These are phyloP conservation scores for Polylopha cassiicola DNA, from an alignment of 2,888 invertebrate genomes.

Conservation along the genomic window DNA sequence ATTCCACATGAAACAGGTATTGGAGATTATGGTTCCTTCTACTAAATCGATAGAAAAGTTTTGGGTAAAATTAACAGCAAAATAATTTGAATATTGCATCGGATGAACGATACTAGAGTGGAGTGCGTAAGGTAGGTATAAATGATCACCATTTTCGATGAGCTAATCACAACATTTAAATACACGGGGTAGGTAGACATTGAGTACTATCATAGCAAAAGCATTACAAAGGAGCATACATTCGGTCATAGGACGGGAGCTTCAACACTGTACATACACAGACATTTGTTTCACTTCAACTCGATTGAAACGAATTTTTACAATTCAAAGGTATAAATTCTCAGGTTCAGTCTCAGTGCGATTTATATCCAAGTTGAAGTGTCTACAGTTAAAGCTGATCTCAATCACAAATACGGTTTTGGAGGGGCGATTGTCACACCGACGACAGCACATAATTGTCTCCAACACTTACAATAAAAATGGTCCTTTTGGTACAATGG, in stretches of 20 bases:
- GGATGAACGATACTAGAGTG: conserved; percentile 37
- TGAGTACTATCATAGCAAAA: conserved; percentile 55
- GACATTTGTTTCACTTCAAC: conserved; percentile 35
- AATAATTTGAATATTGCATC: conserved; percentile 41
- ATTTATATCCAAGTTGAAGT: conserved; percentile 42
- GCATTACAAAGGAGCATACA: conserved; percentile 54
- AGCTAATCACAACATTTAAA: conserved; percentile 61
- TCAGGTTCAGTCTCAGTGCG: conserved; percentile 5
- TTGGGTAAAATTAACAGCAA: conserved; percentile 39
- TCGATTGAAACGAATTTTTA: conserved; percentile 25
- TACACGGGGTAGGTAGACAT: conserved; percentile 42
- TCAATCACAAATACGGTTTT: conserved; percentile 57
- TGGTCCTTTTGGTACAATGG: conserved; percentile 25
- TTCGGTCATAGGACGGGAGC: conserved; percentile 34
- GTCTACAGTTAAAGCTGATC: conserved; percentile 48
- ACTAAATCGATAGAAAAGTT: conserved; percentile 29
- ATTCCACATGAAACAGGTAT: conserved; percentile 31
- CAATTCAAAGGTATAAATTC: conserved; percentile 6
- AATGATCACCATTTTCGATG: conserved; percentile 61
- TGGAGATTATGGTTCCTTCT: conserved; percentile 33
- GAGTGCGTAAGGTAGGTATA: conserved; percentile 34
- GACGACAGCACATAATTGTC: conserved; percentile 44
- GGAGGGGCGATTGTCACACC: conserved; percentile 69
- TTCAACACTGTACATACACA: conserved; percentile 27
- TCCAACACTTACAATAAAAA: conserved; percentile 2